Evolutionary conservation across 2,797 vertebrate genomes (phyloP).

Genomic region (Buceros bicornis): DNA sequence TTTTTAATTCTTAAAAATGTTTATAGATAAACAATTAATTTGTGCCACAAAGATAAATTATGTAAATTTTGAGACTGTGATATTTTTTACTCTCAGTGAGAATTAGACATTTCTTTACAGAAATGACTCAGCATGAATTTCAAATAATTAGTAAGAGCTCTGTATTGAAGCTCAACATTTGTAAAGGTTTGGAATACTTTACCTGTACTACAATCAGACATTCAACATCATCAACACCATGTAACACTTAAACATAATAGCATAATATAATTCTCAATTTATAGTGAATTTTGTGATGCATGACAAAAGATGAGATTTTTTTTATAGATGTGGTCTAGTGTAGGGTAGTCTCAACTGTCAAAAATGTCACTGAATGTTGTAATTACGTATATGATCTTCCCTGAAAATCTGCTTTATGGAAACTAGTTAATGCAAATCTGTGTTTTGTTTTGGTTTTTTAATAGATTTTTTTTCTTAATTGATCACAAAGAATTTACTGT

Average conservation of each 20-base stretch:
- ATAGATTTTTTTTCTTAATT: neutral
- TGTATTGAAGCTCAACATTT: neutral
- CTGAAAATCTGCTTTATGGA: neutral
- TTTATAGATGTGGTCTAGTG: neutral
- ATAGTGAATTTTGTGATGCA: neutral
- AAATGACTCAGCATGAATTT: neutral
- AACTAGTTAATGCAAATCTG: neutral
- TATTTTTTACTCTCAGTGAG: neutral
- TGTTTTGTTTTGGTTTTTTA: neutral
- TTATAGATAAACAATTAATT: neutral
- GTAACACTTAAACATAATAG: neutral
- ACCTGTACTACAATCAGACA: neutral
- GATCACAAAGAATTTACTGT: neutral
- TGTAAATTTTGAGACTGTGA: neutral
- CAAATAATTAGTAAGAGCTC: neutral
- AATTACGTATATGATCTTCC: neutral
- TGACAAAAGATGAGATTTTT: neutral
- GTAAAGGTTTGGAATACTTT: neutral
- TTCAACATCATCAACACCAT: neutral
- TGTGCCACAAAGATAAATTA: neutral
- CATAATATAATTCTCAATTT: neutral
- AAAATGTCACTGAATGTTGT: neutral
- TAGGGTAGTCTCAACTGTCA: neutral
- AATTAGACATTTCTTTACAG: neutral
- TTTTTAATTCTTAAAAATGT: neutral